A percentile compares a stretch with the other conserved stretches of the same genome.
phyloP scores from a whole-genome alignment of 1,140 invertebrate genomes.

The Camponotus vicinus region DNA sequence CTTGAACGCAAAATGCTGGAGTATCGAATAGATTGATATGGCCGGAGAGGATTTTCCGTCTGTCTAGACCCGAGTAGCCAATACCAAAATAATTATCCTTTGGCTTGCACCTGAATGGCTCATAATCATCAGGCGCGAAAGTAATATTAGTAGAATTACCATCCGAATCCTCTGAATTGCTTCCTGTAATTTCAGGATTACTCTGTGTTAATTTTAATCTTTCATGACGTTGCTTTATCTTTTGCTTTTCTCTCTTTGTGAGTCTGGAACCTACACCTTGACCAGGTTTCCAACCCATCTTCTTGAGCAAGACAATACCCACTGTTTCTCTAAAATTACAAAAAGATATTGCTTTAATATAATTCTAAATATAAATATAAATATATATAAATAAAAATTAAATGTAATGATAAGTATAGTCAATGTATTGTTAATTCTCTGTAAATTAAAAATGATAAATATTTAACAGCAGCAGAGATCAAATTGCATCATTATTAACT shows the following conservation, averaged over 20 bases:
- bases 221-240: slow-evolving; percentile 79
- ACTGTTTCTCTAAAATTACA: slow-evolving; percentile 91
- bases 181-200: slow-evolving; percentile 76
- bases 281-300: slow-evolving; percentile 96
- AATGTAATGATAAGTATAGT: not conserved
- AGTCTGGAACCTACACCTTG: slow-evolving; percentile 95
- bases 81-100: slow-evolving; percentile 95
- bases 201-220: slow-evolving; percentile 88
- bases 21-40: slow-evolving; percentile 86
- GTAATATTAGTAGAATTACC: slow-evolving; percentile 88
- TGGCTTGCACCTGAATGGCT: slow-evolving; percentile 89
- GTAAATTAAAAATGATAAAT: not conserved
- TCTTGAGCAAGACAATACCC: slow-evolving; percentile 93
- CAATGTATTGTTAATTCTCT: not conserved
- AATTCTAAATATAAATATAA: not conserved
- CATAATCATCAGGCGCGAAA: slow-evolving; percentile 95
- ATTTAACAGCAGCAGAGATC: not conserved
- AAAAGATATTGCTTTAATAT: not conserved
- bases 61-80: slow-evolving; percentile 95
- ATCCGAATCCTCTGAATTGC: slow-evolving; percentile 86
- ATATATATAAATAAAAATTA: not conserved
- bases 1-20: slow-evolving; percentile 83
- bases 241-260: slow-evolving; percentile 88
- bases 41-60: slow-evolving; percentile 86
- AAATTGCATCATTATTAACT: slow-evolving; percentile 18